Evolutionary conservation across 2,888 invertebrate genomes (phyloP).

Genomic region (Apamea monoglypha): DNA sequence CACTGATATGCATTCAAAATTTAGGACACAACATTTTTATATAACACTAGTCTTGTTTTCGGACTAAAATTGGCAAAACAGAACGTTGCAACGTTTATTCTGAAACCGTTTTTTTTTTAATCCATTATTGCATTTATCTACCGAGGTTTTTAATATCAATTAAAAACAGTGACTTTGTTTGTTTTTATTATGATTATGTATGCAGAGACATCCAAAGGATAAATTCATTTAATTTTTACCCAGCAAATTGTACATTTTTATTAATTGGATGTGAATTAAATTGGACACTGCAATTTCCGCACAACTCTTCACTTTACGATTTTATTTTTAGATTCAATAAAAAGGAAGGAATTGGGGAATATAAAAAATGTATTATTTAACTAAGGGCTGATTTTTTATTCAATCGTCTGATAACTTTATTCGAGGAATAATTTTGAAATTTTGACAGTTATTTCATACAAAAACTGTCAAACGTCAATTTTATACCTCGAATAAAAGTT

Average conservation of each 20-base stretch:
- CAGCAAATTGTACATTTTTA: background rate
- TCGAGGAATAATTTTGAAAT: too few relatives aligned
- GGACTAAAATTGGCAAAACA: constrained; percentile 12
- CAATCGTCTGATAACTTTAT: too few relatives aligned
- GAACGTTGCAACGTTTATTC: constrained; percentile 2
- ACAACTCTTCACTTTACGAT: background rate
- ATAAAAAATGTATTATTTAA: background rate
- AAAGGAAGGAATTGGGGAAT: background rate
- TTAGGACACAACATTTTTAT: constrained; percentile 26
- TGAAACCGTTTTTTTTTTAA: constrained; percentile 14
- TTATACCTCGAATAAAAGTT: too few relatives aligned
- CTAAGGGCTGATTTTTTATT: too few relatives aligned
- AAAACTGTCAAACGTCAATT: too few relatives aligned
- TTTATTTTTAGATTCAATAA: constrained; percentile 30
- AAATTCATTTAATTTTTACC: constrained; percentile 15
- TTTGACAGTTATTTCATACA: too few relatives aligned
- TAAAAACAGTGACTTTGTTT: constrained; percentile 8
- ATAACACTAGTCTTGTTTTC: constrained; percentile 14
- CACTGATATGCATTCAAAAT: constrained; percentile 39
- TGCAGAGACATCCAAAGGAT: constrained; percentile 2
- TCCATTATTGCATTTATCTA: background rate
- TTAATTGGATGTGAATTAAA: constrained; percentile 36
- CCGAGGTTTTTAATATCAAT: background rate
- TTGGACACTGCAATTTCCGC: constrained; percentile 7
- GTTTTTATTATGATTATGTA: background rate